These are phyloP conservation scores for Ditylenchus dipsaci DNA, from an alignment of 1,140 invertebrate species.

Conservation along the genomic window DNA sequence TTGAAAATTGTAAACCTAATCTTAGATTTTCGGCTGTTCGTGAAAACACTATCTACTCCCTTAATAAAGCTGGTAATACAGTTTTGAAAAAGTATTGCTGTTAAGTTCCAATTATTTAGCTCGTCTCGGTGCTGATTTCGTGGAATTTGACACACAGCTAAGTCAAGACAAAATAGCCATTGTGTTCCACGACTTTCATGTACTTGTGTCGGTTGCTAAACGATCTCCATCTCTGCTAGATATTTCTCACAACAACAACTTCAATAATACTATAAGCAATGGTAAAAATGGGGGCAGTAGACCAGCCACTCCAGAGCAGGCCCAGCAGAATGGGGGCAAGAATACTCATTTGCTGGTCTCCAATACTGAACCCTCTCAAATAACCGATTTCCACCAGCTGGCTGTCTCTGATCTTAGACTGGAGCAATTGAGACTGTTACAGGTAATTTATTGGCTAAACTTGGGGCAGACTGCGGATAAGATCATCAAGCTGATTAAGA, in stretches of 20 bases:
- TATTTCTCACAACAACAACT: neutral
- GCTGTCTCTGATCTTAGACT: conserved; percentile 56
- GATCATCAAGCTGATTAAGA: too few species aligned
- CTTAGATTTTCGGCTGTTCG: conserved; percentile 37
- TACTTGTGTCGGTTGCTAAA: conserved; percentile 53
- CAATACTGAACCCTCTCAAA: conserved; percentile 6
- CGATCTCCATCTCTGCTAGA: conserved; percentile 1
- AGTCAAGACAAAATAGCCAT: conserved; percentile 49
- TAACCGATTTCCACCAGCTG: conserved; percentile 50
- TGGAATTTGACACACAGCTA: conserved; percentile 57
- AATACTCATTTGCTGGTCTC: neutral
- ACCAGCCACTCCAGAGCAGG: neutral
- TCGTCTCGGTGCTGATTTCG: conserved; percentile 52
- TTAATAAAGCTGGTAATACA: conserved; percentile 42
- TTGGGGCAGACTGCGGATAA: too few species aligned
- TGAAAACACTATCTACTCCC: conserved; percentile 55
- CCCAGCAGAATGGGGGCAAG: neutral
- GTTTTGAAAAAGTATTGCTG: too few species aligned
- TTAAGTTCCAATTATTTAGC: neutral
- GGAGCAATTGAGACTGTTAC: conserved; percentile 46
- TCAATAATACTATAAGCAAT: neutral
- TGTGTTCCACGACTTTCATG: conserved; percentile 57
- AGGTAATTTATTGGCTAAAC: conserved; percentile 28
- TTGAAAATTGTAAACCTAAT: too few species aligned
- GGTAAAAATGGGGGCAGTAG: too few species aligned